A percentile compares a stretch with the other conserved stretches of the same genome.
These are phyloP conservation scores for Cephalotes varians DNA, from an alignment of 2,888 invertebrate genomes.

Conservation along the genomic window DNA sequence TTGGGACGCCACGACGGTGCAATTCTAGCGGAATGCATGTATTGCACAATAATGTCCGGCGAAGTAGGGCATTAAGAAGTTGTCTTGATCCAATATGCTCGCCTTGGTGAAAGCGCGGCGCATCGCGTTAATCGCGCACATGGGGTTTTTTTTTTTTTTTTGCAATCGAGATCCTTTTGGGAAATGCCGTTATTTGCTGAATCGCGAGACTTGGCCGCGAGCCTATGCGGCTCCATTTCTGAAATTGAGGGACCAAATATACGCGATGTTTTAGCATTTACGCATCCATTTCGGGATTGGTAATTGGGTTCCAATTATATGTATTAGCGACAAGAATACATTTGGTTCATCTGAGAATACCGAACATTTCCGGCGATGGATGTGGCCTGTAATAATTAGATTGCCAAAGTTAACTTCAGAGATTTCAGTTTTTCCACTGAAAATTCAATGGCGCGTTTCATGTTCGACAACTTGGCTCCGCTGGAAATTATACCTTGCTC, in stretches of 20 bases:
- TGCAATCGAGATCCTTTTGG: background rate
- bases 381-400: background rate
- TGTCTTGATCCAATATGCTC: constrained; percentile 9
- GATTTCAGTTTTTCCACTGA: background rate
- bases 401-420: background rate
- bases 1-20: background rate
- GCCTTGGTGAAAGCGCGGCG: constrained; percentile 19
- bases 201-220: background rate
- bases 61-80: constrained; percentile 37
- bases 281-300: background rate
- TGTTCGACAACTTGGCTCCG: background rate
- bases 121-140: constrained; percentile 24
- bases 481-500: background rate
- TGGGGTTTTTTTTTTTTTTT: background rate
- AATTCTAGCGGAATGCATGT: background rate
- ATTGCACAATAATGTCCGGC: constrained; percentile 19
- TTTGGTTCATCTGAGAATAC: too few relatives aligned
- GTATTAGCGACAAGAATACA: too few relatives aligned
- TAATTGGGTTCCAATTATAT: background rate
- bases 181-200: background rate
- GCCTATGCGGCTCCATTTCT: background rate
- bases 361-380: background rate
- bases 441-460: background rate
- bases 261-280: background rate
- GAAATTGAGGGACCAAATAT: background rate